These are phyloP conservation scores for Serrognathus titanus DNA, from an alignment of 2,888 invertebrate genomes.

Conservation along the genomic window DNA sequence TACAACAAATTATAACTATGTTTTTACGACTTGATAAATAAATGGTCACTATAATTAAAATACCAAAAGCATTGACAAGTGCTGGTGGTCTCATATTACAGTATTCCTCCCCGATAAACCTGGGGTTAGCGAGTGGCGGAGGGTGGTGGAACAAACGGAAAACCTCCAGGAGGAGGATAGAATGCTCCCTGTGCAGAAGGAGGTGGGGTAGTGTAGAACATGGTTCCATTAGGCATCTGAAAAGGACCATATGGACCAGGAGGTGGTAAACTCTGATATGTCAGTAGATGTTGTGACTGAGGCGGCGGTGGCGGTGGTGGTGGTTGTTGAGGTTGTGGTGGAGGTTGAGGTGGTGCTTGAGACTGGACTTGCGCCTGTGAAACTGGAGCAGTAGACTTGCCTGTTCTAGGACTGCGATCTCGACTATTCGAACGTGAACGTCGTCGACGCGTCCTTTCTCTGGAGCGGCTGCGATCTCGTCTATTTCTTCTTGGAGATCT, in stretches of 20 bases:
- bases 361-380: conserved; percentile 3
- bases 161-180: conserved; percentile 34
- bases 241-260: conserved; percentile 34
- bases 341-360: conserved; percentile 22
- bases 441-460: conserved; percentile 34
- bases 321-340: conserved; percentile 44
- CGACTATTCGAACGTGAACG: conserved; percentile 33
- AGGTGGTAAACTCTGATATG: conserved; percentile 31
- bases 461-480: conserved; percentile 28
- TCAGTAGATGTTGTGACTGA: conserved; percentile 30
- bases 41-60: conserved; percentile 16
- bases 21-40: too few species aligned
- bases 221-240: conserved; percentile 39
- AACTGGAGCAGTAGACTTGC: conserved; percentile 13
- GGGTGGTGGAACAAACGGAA: conserved; percentile 42
- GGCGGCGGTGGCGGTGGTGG: conserved; percentile 35
- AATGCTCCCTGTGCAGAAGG: conserved; percentile 36
- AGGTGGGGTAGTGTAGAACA: conserved; percentile 44
- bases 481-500: conserved; percentile 34
- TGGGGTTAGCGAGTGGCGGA: conserved; percentile 37
- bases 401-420: conserved; percentile 22
- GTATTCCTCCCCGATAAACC: conserved; percentile 13
- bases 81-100: conserved; percentile 17
- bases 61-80: conserved; percentile 18
- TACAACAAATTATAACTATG: too few species aligned